Evolutionary conservation across 2,797 vertebrate species (phyloP), one percentile per base, ranked within the genome.

Genomic region (Peromyscus nudipes): DNA sequence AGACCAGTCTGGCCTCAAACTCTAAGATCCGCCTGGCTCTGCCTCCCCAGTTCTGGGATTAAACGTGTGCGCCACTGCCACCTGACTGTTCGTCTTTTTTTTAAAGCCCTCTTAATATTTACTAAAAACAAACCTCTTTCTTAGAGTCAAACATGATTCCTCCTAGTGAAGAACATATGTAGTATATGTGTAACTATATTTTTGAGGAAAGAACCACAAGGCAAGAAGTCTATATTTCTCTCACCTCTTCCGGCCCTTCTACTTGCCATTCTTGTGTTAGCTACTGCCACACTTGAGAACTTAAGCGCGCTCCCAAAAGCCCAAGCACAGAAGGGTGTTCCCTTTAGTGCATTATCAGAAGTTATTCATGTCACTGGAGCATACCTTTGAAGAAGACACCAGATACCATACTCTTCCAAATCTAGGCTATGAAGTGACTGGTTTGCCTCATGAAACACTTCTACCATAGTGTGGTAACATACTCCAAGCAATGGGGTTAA

Each of bases 141-240:
- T 95, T 92, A 52, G 1, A 89, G 76, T 17, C 29, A 52, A 93
- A 93, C 11, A 64, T 60, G 29, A 92, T 27, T 92, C n/a, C 16
- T 73, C 49, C 73, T 4, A 75, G 40, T 27, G 49, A 84, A 84
- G 89, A 49, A 49, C 43, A 73, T 7, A 31, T 57, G 49, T 0
- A 64, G 25, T n/a, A 60, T 2, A 87, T 29, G 8, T 40, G 9
- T 69, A 96, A 93, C n/a, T 60, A 16, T 25, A 83, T 43, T 81
- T 94, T 71, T 76, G 31, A 95, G 77, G 34, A 88, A 83, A 67
- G 23, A 73, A 9, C 12, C n/a, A 85, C 21, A 89, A 46, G 1
- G 17, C 19, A 92, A 90, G 1, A 64, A n/a, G 73, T 57, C 73
- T 60, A 7, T 6, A 69, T 86, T 62, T 92, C 80, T 91, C 25